Conservation (phyloP, 35 echinoderm and acorn worm genomes). For the Patiria miniata region DNA sequence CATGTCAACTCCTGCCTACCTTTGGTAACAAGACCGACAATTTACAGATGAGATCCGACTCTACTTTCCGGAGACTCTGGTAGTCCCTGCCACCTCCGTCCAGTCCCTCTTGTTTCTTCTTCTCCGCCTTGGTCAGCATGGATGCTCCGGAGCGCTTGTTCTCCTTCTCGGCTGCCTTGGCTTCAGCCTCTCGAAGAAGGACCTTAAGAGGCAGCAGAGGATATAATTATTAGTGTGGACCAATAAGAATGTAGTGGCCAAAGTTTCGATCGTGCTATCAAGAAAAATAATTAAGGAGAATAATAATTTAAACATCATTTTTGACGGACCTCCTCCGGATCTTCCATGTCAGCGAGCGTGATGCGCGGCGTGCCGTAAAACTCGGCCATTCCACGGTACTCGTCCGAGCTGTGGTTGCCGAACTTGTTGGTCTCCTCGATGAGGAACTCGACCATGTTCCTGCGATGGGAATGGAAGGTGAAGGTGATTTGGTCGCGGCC, state of each 20-base stretch:
- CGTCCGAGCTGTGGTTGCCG: constrained; percentile 87
- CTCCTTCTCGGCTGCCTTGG: constrained; percentile 79
- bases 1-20: constrained; percentile 30
- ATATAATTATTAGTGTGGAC: background rate
- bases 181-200: constrained; percentile 81
- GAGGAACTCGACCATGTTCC: constrained; percentile 59
- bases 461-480: constrained; percentile 74
- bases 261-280: background rate
- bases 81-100: background rate
- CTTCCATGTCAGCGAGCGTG: constrained; percentile 79
- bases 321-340: constrained; percentile 74
- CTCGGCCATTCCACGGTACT: constrained; percentile 84
- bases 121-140: constrained; percentile 41
- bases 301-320: too few species aligned
- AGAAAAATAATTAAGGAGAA: too few species aligned
- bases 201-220: background rate
- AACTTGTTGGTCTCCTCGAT: constrained; percentile 74
- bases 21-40: constrained; percentile 83
- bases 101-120: constrained; percentile 7
- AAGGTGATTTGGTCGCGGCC: constrained; percentile 52
- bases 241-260: background rate
- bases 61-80: background rate
- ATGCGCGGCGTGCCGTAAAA: constrained; percentile 85
- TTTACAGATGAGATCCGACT: constrained; percentile 69
- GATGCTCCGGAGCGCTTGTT: constrained; percentile 33